Percentiles rank a stretch among this genome's conserved stretches.
Evolutionary conservation across 2,797 vertebrate genomes (phyloP).

Genomic region (Enteromius trimaculatus): DNA sequence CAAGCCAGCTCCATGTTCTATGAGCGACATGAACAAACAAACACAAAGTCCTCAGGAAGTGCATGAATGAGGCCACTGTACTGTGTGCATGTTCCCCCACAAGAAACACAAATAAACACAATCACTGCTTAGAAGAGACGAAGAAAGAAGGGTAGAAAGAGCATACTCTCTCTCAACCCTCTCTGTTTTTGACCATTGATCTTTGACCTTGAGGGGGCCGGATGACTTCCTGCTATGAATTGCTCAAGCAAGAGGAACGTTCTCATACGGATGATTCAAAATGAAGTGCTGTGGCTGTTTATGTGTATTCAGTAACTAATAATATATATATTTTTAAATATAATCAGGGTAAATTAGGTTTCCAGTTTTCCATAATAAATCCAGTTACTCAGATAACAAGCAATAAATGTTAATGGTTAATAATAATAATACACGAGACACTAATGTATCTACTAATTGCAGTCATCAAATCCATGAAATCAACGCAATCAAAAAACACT

Average conservation of each 20-base stretch:
- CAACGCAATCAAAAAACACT: not conserved
- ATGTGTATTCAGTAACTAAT: not conserved
- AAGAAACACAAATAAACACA: conserved; percentile 68
- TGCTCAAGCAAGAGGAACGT: conserved; percentile 34
- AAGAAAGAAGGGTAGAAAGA: conserved; percentile 54
- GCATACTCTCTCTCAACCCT: not conserved
- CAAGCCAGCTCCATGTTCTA: conserved; percentile 10
- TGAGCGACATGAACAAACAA: conserved; percentile 11
- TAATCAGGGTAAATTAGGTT: not conserved
- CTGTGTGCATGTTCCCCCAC: conserved; percentile 62
- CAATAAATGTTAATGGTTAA: conserved; percentile 5
- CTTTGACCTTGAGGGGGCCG: conserved; percentile 57
- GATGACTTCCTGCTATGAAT: conserved; percentile 63
- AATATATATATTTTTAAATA: not conserved
- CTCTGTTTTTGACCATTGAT: conserved; percentile 47
- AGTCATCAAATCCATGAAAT: not conserved
- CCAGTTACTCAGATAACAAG: not conserved
- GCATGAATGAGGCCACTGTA: conserved; percentile 72
- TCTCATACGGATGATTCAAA: conserved; percentile 21
- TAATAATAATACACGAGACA: not conserved
- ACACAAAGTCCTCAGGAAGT: conserved; percentile 60
- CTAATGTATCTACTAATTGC: conserved; percentile 1
- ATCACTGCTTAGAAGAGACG: conserved; percentile 64
- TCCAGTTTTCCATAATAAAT: not conserved
- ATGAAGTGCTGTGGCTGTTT: not conserved